Percentiles rank a stretch among this genome's conserved stretches.
These are phyloP conservation scores for Cotesia typhae DNA, from an alignment of 1,140 invertebrate species.

Conservation along the genomic window DNA sequence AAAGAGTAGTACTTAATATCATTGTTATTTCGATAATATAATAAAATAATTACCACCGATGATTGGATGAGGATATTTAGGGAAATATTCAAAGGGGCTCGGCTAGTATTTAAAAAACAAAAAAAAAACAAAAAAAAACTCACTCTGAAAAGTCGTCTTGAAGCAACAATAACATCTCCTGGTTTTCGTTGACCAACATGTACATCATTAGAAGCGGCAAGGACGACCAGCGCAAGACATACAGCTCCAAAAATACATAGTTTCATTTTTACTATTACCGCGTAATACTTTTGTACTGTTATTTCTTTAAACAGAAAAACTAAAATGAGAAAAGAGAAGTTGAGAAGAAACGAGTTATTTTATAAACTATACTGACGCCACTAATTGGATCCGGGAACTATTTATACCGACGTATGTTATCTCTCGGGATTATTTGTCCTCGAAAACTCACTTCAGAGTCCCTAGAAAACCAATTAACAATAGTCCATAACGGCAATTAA, in stretches of 20 bases:
- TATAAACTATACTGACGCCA: constrained; percentile 16
- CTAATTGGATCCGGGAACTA: constrained; percentile 2
- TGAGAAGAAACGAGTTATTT: background rate
- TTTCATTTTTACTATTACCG: constrained; percentile 30
- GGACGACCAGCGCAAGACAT: constrained; percentile 36
- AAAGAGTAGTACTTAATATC: no score
- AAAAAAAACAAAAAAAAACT: constrained; percentile 18
- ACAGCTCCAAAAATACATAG: constrained; percentile 31
- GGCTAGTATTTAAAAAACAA: background rate
- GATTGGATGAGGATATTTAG: no score
- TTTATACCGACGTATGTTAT: constrained; percentile 27
- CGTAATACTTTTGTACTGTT: background rate
- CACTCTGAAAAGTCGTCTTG: constrained; percentile 29
- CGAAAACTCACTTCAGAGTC: background rate
- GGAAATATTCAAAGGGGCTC: no score
- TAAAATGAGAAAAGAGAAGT: background rate
- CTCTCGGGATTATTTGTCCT: background rate
- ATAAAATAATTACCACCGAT: no score
- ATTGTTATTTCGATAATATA: no score
- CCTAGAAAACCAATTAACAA: constrained; percentile 7
- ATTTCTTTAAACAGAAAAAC: background rate
- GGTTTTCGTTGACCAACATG: constrained; percentile 33
- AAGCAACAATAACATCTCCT: constrained; percentile 32
- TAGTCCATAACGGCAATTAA: background rate
- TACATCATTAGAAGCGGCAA: constrained; percentile 34